Evolutionary conservation across 2,888 invertebrate genomes (phyloP).

Genomic region (Criorhina ranunculi): DNA sequence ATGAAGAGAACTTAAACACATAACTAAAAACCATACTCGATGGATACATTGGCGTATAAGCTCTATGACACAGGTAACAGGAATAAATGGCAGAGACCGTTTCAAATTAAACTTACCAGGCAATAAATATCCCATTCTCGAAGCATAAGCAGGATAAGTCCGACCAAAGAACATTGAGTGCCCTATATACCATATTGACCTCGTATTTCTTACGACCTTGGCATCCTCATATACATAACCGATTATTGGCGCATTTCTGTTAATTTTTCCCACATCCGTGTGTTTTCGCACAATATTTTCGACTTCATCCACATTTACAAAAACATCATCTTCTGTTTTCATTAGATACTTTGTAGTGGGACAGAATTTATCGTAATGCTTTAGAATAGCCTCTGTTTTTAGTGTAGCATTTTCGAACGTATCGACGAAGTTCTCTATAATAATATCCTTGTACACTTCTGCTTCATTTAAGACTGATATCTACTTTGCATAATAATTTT

Average conservation of each 20-base stretch:
- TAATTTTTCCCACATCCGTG: too few relatives aligned
- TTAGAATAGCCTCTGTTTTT: constrained; percentile 20
- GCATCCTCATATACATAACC: constrained; percentile 14
- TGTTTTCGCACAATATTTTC: constrained; percentile 2
- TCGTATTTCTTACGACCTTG: constrained; percentile 6
- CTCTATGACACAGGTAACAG: too few relatives aligned
- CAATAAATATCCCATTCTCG: constrained; percentile 23
- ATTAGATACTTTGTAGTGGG: constrained; percentile 4
- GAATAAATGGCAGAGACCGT: background rate
- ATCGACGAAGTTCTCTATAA: constrained; percentile 28
- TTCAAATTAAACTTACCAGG: constrained; percentile 4
- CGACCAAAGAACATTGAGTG: background rate
- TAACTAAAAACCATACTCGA: too few relatives aligned
- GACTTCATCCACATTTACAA: constrained; percentile 12
- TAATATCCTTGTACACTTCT: constrained; percentile 5
- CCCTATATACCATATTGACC: constrained; percentile 23
- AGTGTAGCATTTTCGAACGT: constrained; percentile 27
- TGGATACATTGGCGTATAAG: too few relatives aligned
- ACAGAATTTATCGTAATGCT: constrained; percentile 28
- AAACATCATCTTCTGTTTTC: constrained; percentile 41
- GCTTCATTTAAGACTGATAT: constrained; percentile 14
- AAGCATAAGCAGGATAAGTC: constrained; percentile 28
- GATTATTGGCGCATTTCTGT: background rate
- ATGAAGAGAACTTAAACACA: too few relatives aligned
- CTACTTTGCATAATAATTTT: too few relatives aligned